phyloP scores from a whole-genome alignment of 2,113 vertebrate genomes.

The Girardinichthys multiradiatus region DNA sequence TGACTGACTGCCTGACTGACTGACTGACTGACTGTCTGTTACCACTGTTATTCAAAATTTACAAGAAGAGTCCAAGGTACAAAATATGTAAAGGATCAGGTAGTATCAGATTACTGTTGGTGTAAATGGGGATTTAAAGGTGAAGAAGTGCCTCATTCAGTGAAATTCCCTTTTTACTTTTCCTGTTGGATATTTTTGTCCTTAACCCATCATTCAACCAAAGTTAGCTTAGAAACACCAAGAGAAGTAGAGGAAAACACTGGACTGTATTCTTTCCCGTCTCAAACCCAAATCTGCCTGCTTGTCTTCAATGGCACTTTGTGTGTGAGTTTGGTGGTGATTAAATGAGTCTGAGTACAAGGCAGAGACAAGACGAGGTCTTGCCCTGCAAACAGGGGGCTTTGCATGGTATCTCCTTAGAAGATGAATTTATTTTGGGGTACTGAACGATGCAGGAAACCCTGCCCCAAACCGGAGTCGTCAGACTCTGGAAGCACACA shows the following conservation, averaged over 20 bases:
- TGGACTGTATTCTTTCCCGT: conserved; percentile 60
- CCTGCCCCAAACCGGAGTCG: conserved; percentile 58
- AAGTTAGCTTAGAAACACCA: conserved; percentile 30
- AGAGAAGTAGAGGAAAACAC: conserved; percentile 53
- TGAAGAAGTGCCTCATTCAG: conserved; percentile 35
- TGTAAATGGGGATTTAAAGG: conserved; percentile 17
- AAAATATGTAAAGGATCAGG: conserved; percentile 1
- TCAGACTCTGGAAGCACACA: conserved; percentile 25
- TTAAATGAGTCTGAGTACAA: conserved; percentile 55
- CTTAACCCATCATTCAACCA: conserved; percentile 29
- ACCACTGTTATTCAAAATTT: not conserved
- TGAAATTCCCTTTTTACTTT: conserved; percentile 46
- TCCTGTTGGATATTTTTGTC: conserved; percentile 61
- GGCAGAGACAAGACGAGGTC: conserved; percentile 56
- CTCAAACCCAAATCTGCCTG: conserved; percentile 23
- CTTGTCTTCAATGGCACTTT: conserved; percentile 70
- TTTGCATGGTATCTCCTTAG: conserved; percentile 57
- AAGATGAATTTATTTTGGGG: conserved; percentile 69
- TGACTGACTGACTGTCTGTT: not conserved
- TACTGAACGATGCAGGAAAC: conserved; percentile 68
- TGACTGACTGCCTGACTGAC: no score
- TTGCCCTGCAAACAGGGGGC: conserved; percentile 56
- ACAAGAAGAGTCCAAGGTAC: not conserved
- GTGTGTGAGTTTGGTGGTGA: conserved; percentile 61
- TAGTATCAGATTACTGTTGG: not conserved